Conservation (phyloP, 2,113 vertebrate species). For the Sceloporus tristichus region DNA sequence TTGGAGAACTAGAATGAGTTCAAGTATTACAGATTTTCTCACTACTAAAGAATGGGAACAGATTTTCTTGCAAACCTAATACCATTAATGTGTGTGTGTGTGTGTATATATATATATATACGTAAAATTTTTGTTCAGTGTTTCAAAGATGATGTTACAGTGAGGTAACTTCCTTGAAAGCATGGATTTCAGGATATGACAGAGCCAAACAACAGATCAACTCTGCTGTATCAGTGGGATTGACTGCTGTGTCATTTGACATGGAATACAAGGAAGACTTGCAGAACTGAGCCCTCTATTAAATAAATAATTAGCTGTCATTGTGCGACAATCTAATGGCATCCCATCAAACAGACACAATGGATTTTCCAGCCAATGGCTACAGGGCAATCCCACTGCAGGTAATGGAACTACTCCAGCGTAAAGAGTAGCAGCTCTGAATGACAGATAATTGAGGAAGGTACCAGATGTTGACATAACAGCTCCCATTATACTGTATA, state of each 20-base stretch:
- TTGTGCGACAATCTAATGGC: background rate
- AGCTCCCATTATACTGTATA: conserved; percentile 51
- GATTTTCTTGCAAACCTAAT: background rate
- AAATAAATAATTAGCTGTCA: conserved; percentile 20
- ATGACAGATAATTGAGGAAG: conserved; percentile 11
- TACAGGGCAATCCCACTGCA: background rate
- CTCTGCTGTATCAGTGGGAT: conserved; percentile 1
- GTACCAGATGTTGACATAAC: conserved; percentile 53
- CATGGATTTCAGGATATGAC: conserved; percentile 20
- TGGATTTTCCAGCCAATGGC: conserved; percentile 20
- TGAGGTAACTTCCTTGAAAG: background rate
- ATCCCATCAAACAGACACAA: background rate
- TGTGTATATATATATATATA: no score
- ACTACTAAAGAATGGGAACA: background rate
- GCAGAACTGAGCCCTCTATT: background rate
- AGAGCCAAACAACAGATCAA: conserved; percentile 15
- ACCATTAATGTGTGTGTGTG: background rate
- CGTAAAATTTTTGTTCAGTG: background rate
- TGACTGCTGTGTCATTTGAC: background rate
- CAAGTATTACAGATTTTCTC: no score
- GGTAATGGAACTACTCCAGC: conserved; percentile 18
- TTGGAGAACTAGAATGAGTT: background rate
- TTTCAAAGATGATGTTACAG: conserved; percentile 14
- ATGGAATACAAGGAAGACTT: background rate
- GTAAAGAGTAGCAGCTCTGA: conserved; percentile 1